These are phyloP conservation scores for Drosophila prosaltans DNA, from an alignment of 1,140 invertebrate species.

Conservation along the genomic window DNA sequence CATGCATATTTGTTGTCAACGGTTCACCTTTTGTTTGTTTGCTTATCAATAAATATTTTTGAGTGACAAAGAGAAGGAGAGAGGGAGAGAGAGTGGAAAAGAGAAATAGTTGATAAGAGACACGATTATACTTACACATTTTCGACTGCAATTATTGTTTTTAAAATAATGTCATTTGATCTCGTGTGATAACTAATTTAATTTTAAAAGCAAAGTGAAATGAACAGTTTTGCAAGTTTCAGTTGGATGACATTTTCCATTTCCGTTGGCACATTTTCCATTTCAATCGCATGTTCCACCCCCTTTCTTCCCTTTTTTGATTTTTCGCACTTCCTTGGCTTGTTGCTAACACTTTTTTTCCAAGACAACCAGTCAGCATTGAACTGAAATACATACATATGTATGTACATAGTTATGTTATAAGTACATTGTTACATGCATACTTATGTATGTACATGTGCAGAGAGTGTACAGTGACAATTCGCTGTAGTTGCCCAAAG, in stretches of 20 bases:
- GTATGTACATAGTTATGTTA: too few species aligned
- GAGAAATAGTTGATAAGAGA: background rate
- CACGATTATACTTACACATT: background rate
- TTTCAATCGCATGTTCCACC: slow-evolving; percentile 72
- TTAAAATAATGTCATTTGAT: background rate
- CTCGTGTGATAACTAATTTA: background rate
- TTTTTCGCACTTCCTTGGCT: background rate
- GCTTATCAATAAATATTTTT: slow-evolving; percentile 56
- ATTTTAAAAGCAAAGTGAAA: background rate
- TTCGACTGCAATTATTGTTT: background rate
- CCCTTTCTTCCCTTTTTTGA: background rate
- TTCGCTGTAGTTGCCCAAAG: too few species aligned
- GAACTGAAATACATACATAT: background rate
- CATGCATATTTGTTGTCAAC: slow-evolving; percentile 65
- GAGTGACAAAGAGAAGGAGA: background rate
- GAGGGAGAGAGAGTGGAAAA: background rate
- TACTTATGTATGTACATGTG: too few species aligned
- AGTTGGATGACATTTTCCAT: slow-evolving; percentile 52
- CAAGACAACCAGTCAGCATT: slow-evolving; percentile 24
- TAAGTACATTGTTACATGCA: too few species aligned
- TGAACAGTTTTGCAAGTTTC: background rate
- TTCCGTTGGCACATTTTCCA: slow-evolving; percentile 61
- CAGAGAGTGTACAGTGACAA: too few species aligned
- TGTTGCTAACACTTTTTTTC: slow-evolving; percentile 6
- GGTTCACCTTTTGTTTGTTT: slow-evolving; percentile 40